Evolutionary conservation across 2,113 vertebrate genomes (phyloP).

Genomic region (Rallus limicola): DNA sequence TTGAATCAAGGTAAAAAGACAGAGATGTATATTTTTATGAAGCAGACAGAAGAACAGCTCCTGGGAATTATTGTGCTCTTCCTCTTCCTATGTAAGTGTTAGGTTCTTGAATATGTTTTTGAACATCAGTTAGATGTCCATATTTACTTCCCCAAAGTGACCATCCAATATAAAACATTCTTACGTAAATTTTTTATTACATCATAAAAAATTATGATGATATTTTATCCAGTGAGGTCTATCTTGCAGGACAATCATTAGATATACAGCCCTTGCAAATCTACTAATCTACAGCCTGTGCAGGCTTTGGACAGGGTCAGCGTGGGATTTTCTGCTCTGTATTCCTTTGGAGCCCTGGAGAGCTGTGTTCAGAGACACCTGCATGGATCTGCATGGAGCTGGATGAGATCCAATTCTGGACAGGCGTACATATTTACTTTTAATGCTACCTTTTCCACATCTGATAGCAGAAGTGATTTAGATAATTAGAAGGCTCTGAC

Average conservation of each 20-base stretch:
- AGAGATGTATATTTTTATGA: not conserved
- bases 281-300: not conserved
- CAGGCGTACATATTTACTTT: constrained; percentile 22
- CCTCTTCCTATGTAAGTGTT: not conserved
- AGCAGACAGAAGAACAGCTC: not conserved
- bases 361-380: not conserved
- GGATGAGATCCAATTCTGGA: constrained; percentile 15
- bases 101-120: not conserved
- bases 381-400: not conserved
- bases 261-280: not conserved
- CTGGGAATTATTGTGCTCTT: not conserved
- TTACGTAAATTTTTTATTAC: not conserved
- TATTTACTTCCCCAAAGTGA: not conserved
- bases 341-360: not conserved
- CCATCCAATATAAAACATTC: not conserved
- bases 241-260: not conserved
- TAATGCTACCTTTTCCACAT: constrained; percentile 31
- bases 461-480: constrained; percentile 46
- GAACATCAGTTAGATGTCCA: not conserved
- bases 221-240: not conserved
- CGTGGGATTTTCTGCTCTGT: not conserved
- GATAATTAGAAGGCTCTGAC: constrained; percentile 22
- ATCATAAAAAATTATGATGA: not conserved
- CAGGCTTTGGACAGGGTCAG: not conserved
- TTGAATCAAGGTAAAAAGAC: not conserved